These are phyloP conservation scores for Halichoerus grypus DNA, from an alignment of 2,113 vertebrate genomes.

Conservation along the genomic window DNA sequence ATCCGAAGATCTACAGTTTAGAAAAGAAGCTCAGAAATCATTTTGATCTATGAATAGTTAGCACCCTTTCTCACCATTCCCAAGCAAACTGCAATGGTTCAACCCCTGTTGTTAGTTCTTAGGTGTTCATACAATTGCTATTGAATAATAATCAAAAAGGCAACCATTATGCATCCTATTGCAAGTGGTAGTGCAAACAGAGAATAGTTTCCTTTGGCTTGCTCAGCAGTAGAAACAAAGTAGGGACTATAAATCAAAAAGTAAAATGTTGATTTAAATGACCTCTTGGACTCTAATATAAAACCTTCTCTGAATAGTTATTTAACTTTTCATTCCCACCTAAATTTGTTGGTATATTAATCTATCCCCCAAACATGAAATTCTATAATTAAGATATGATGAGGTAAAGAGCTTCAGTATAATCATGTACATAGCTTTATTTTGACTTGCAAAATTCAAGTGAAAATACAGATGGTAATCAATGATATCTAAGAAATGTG, in stretches of 20 bases:
- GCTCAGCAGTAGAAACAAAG: background rate
- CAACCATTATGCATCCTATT: background rate
- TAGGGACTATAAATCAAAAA: background rate
- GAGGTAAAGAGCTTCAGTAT: background rate
- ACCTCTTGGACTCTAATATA: background rate
- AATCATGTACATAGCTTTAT: background rate
- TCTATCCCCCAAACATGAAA: background rate
- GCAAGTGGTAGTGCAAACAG: background rate
- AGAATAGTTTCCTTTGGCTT: slow-evolving; percentile 21
- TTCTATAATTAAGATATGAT: background rate
- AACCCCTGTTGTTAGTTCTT: slow-evolving; percentile 44
- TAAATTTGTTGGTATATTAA: background rate
- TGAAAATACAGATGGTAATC: background rate
- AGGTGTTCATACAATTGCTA: background rate
- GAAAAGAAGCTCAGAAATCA: slow-evolving; percentile 57
- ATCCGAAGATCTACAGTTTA: background rate
- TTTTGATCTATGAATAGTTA: slow-evolving; percentile 23
- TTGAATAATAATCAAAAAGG: slow-evolving; percentile 43
- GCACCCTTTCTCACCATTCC: background rate
- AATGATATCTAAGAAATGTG: background rate
- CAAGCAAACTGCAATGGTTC: background rate
- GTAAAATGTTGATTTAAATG: background rate
- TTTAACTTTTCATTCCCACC: background rate
- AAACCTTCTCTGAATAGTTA: background rate
- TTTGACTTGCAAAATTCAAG: background rate